A percentile compares a stretch with the other conserved stretches of the same genome.
Conservation (phyloP, 2,888 invertebrate species). For the Blastobasis adustella region DNA sequence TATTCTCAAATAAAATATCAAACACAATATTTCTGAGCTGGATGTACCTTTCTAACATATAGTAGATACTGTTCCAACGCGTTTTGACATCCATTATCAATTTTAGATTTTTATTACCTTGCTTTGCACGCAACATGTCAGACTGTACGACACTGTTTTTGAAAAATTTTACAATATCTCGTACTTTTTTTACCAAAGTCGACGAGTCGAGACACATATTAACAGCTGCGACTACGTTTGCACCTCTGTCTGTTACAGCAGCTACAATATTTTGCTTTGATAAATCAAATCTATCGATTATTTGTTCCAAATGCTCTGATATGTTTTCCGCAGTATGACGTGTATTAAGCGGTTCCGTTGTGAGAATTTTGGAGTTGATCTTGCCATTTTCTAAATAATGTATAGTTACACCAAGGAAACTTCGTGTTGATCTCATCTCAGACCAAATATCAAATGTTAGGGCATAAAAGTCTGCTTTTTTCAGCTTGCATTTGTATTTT, state of each 20-base stretch:
- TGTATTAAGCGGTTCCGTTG: slow-evolving; percentile 13
- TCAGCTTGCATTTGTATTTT: slow-evolving; percentile 7
- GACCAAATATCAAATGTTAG: slow-evolving; percentile 11
- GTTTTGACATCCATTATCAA: slow-evolving; percentile 16
- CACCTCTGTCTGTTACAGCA: slow-evolving; percentile 12
- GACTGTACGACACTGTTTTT: slow-evolving; percentile 13
- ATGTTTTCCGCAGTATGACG: slow-evolving; percentile 12
- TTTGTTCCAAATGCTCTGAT: slow-evolving; percentile 11
- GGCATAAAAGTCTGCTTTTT: slow-evolving; percentile 5
- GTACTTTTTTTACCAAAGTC: slow-evolving; percentile 11
- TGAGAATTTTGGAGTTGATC: slow-evolving; percentile 9
- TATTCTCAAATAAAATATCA: slow-evolving; percentile 15
- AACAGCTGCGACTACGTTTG: slow-evolving; percentile 10
- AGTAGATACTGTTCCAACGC: slow-evolving; percentile 14
- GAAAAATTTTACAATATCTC: slow-evolving; percentile 12
- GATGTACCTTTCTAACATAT: slow-evolving; percentile 13
- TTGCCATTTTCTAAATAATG: slow-evolving; percentile 12
- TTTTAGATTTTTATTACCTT: slow-evolving; percentile 12
- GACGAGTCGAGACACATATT: slow-evolving; percentile 10
- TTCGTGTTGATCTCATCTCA: slow-evolving; percentile 11
- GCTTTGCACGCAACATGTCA: slow-evolving; percentile 11
- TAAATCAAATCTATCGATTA: slow-evolving; percentile 8
- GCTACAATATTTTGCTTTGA: slow-evolving; percentile 9
- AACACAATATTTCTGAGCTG: slow-evolving; percentile 9
- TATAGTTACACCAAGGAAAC: slow-evolving; percentile 13